These are phyloP conservation scores for Turnix velox DNA, from an alignment of 2,113 vertebrate genomes.

Conservation along the genomic window DNA sequence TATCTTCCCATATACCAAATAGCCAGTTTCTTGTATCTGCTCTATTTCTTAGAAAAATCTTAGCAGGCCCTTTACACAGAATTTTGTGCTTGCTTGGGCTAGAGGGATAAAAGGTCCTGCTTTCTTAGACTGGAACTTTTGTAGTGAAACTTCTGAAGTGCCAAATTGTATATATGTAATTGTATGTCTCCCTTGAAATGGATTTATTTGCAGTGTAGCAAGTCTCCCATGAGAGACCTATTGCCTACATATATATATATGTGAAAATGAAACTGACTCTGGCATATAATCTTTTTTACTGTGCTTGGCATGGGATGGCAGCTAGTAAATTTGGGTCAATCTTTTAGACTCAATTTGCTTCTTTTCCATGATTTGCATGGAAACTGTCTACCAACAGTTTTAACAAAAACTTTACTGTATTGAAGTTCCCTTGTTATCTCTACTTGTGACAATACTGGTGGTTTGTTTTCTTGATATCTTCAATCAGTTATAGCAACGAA, in stretches of 20 bases:
- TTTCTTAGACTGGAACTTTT: background rate
- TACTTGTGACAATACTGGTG: constrained; percentile 20
- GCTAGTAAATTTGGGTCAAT: background rate
- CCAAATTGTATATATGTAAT: background rate
- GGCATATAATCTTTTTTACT: background rate
- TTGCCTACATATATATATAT: background rate
- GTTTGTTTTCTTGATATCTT: constrained; percentile 70
- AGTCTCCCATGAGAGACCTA: background rate
- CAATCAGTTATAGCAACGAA: constrained; percentile 91
- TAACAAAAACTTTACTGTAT: background rate
- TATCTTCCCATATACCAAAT: background rate
- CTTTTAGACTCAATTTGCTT: background rate
- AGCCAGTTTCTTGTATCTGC: background rate
- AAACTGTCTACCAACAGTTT: too few relatives aligned
- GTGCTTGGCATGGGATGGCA: background rate
- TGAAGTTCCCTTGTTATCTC: background rate
- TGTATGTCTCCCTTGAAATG: background rate
- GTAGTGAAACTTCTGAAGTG: background rate
- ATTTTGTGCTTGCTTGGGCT: background rate
- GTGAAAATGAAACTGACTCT: background rate
- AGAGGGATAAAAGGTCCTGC: background rate
- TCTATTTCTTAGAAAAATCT: background rate
- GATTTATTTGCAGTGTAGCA: background rate
- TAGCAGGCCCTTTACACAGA: background rate
- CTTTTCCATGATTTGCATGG: constrained; percentile 37